Conservation (phyloP, 2,113 vertebrate genomes). For the Progne subis region DNA sequence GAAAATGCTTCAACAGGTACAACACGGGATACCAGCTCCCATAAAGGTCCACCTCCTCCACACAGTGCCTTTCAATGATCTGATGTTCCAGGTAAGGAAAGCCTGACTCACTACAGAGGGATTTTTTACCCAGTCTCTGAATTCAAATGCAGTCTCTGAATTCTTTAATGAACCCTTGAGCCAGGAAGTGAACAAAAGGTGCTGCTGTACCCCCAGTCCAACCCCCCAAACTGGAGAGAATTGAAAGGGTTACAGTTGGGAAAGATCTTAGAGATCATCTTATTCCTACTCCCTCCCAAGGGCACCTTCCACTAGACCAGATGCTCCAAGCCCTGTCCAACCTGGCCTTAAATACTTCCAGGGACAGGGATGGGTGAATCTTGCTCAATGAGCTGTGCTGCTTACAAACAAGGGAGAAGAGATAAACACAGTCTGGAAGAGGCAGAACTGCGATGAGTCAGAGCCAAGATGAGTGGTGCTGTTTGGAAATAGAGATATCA, state of each 20-base stretch:
- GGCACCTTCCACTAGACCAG: background rate
- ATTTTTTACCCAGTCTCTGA: background rate
- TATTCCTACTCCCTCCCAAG: background rate
- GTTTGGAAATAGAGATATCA: background rate
- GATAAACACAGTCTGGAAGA: background rate
- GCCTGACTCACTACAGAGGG: no score
- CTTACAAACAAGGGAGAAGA: background rate
- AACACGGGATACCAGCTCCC: background rate
- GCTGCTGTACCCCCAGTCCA: background rate
- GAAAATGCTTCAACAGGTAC: background rate
- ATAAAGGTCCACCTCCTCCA: background rate
- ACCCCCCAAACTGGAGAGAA: background rate
- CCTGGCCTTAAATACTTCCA: background rate
- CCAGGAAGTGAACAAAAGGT: background rate
- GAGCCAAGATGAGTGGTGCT: background rate
- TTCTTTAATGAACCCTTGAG: rapidly evolving
- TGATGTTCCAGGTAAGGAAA: background rate
- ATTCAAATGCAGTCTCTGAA: background rate
- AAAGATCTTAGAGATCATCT: background rate
- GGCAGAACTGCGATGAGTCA: background rate
- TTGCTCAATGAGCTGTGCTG: background rate
- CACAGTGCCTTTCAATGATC: background rate
- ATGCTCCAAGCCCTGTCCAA: background rate
- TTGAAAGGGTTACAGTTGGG: background rate
- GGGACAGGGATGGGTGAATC: background rate